These are phyloP conservation scores for Eulemur mongoz DNA, from an alignment of 2,797 vertebrate species.

Conservation along the genomic window DNA sequence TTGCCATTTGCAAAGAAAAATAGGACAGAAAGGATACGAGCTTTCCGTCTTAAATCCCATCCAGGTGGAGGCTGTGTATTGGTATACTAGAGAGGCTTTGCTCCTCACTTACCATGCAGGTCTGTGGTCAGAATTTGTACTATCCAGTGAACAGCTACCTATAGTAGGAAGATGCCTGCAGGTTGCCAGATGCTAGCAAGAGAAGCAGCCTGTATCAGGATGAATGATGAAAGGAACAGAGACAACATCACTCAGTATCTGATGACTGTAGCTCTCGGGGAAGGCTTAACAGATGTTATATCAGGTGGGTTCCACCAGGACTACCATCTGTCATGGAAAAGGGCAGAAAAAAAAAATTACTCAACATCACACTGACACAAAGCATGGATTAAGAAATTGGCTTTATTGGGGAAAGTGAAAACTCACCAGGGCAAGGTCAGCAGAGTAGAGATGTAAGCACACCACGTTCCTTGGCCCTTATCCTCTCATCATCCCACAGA, in stretches of 20 bases:
- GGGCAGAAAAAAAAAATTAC: neutral
- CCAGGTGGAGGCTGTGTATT: neutral
- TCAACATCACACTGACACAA: neutral
- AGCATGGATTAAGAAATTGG: neutral
- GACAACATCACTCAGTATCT: neutral
- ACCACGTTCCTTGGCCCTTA: rapidly evolving
- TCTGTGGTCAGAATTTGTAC: neutral
- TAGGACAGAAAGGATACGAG: neutral
- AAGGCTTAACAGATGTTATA: neutral
- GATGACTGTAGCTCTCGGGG: neutral
- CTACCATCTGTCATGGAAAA: neutral
- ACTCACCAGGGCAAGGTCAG: neutral
- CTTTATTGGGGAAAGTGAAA: neutral
- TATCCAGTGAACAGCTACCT: neutral
- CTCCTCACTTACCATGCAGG: neutral
- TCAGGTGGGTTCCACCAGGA: neutral
- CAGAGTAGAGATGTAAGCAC: neutral
- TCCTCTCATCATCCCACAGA: neutral
- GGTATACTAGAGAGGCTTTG: rapidly evolving
- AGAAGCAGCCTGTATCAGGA: neutral
- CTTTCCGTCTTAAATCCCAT: neutral
- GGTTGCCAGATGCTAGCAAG: neutral
- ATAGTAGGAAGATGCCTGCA: neutral
- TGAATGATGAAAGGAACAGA: neutral
- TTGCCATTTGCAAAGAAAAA: neutral